Base-by-base conservation (phyloP, 2,888 invertebrate genomes). In the Nebria brevicollis region DNA sequence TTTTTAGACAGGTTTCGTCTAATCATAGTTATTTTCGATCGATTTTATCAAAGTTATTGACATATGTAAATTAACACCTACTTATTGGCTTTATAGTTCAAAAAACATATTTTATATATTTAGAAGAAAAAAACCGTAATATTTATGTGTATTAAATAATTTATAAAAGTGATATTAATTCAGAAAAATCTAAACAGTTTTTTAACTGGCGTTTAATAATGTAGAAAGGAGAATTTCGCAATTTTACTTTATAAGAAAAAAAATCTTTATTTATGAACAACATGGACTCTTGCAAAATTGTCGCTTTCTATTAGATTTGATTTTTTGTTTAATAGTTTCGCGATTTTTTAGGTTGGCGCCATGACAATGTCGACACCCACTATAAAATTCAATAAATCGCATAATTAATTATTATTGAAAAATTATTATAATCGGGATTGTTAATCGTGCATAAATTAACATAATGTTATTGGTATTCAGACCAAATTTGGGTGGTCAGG, bases 351-450 rank as follows among this genome's bases (percentile, higher is more conserved):
- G 70, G 34, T 34, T 70, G 70, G 70, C 70, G 70, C 70, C 70
- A 25, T 54, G 34, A 70, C 70, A 70, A 70, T 70, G 70, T 70
- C 70, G 70, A 70, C 70, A 70, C 70, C 70, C 70, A 70, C 70
- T 34, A 70, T 26, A 11, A 13, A 34, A 70, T 15, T 70, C 25
- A 26, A 66, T 66, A 70, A 70, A 13, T 26, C 26, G 5, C 20
- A 34, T 70, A 34, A 70, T 70, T 70, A 70, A 70, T 70, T 20
- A 70, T 26, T 34, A 13, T 26, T 70, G 25, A 70, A 20, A 70
- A 70, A 70, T 11, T 70, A 70, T 70, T 26, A 70, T 70, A 70
- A 25, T 11, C 25, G 1, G 13, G 70, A 20, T 70, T 70, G 34
- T 26, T 70, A 34, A 54, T 54, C 54, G 7, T 13, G 54, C 54